Base-by-base conservation (phyloP, 1,140 invertebrate genomes). In the Trinorchestia longiramus region DNA sequence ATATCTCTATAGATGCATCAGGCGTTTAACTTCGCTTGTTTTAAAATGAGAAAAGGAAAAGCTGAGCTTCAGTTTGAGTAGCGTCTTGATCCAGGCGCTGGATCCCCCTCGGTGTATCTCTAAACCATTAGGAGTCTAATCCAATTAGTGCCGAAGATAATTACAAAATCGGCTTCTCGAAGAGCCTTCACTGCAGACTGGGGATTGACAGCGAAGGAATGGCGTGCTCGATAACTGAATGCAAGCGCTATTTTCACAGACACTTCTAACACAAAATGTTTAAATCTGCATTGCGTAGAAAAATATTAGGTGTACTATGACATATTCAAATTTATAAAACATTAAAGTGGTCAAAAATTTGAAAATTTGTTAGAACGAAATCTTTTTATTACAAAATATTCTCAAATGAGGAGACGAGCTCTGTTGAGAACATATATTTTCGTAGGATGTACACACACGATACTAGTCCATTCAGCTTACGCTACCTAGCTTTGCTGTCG, bases 111-210 rank as follows among this genome's bases (percentile, higher is more conserved):
- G 40, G 92, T 47, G 92, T 94, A 94, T 94, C 92, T 94, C 92
- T 94, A 44, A 94, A 44, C 92, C 92, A 94, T 94, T 94, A 94
- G 92, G 92, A 43, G 44, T 94, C 92, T 94, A 94, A 94, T 94
- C 92, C 92, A 94, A 94, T 94, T 94, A 94, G 92, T 47, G 40
- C 43, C 43, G 41, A 91, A 11, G 92, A 94, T 94, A 94, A 94
- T 94, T 94, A 45, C 92, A 94, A 94, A 94, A 94, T 94, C 92
- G 43, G 44, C 92, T 94, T 43, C 41, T 42, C 43, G 92, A 94
- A 40, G 92, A 94, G 44, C 92, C 43, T 44, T 8, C 92, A 45
- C 43, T 94, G 92, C 92, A 94, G 41, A 43, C 43, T 45, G 43
- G 92, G 44, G 92, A 47, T 94, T 94, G 92, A 94, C 92, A 94